Evolutionary conservation across 2,888 invertebrate genomes (phyloP), one percentile per base, ranked within the genome.

Genomic region (Drosophila kanekoi): DNA sequence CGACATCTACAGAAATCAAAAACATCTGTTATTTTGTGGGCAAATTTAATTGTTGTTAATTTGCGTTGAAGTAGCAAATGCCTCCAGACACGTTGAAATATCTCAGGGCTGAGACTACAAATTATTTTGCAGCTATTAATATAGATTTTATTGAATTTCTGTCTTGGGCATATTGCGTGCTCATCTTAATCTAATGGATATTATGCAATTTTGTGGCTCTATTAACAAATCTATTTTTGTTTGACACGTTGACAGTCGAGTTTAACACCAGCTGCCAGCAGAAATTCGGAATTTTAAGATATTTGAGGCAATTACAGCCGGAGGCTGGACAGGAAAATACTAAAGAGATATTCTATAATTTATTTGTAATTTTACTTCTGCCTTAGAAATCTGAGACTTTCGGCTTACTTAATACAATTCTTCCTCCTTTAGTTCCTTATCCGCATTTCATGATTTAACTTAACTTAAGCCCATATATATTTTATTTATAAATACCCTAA

Each of bases 11-110:
- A 16, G 23, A 43, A 63, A 58, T 52, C 52, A 63, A 45, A 44
- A 16, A 13, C 38, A 16, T 48, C 38, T 23, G 9, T 32, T 48
- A 18, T 41, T 40, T 33, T 32, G 9, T 44, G 56, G 16, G 9
- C 37, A 33, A 38, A 67, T 64, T 69, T 51, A 79, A 71, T 60
- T 59, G 51, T 28, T 56, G 28, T 63, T 53, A 45, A 66, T 53
- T 49, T 58, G 49, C 14, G 35, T 38, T 28, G 16, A 35, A 23
- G 18, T 41, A n/a, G 20, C 13, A 18, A n/a, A 13, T 61, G 18
- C 4, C 9, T 40, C 6, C 4, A 23, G 16, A 9, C 57, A 16
- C 3, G 11, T 53, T 28, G 32, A 53, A 53, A 38, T 16, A 16
- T 45, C 16, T 41, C 18, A 43, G 49, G 23, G 16, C 28, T 35